Conservation (phyloP, 2,888 invertebrate genomes). For the Acleris literana region DNA sequence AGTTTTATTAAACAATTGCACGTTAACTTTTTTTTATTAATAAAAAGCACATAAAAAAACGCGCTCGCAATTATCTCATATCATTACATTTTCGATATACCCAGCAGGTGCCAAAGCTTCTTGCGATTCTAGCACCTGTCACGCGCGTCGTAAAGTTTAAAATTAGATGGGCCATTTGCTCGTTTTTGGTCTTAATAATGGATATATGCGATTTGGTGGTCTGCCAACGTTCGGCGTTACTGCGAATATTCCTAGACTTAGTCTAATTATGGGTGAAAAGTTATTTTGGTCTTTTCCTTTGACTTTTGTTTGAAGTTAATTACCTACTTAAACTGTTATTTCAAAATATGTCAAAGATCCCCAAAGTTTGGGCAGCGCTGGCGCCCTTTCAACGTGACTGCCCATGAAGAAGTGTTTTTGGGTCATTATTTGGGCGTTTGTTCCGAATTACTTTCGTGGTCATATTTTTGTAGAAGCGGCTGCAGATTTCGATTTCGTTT, state of each 20-base stretch:
- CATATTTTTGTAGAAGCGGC: too few relatives aligned
- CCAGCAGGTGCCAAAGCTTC: conserved; percentile 10
- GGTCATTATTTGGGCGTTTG: too few relatives aligned
- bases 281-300: background rate
- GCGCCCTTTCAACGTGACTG: too few relatives aligned
- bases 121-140: conserved; percentile 20
- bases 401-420: too few relatives aligned
- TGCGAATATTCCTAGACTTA: background rate
- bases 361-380: too few relatives aligned
- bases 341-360: too few relatives aligned
- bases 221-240: conserved; percentile 21
- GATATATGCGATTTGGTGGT: conserved; percentile 17
- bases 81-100: background rate
- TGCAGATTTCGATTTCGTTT: too few relatives aligned
- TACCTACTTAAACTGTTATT: too few relatives aligned
- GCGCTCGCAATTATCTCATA: background rate
- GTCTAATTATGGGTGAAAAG: background rate
- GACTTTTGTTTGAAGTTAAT: background rate
- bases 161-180: conserved; percentile 15
- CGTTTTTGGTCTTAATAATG: conserved; percentile 13
- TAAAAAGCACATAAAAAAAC: too few relatives aligned
- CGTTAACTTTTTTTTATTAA: background rate
- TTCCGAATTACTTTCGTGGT: too few relatives aligned
- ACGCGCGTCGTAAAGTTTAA: conserved; percentile 22
- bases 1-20: too few relatives aligned